A percentile compares a stretch with the other conserved stretches of the same genome.
Conservation (phyloP, 2,888 invertebrate species). For the Lasiommata megera region DNA sequence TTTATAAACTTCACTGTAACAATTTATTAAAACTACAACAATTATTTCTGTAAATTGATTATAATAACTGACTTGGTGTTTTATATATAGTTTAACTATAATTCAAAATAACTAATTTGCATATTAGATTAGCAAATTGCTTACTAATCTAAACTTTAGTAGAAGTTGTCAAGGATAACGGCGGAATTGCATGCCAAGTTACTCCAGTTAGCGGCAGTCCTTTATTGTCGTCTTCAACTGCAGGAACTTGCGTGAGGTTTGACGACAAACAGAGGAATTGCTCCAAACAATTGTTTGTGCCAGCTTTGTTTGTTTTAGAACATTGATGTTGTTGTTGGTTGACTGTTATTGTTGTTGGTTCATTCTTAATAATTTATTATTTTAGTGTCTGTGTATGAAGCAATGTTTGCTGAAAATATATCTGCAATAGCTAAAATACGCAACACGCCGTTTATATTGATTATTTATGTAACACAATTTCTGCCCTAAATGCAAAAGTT, state of each 20-base stretch:
- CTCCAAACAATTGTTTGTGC: background rate
- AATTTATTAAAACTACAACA: too few relatives aligned
- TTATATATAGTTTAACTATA: too few relatives aligned
- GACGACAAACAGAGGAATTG: background rate
- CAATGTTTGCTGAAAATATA: too few relatives aligned
- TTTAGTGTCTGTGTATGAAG: background rate
- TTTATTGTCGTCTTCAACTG: constrained; percentile 5
- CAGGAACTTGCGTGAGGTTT: constrained; percentile 3
- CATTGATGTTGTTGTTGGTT: background rate
- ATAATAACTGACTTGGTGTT: too few relatives aligned
- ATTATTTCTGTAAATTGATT: too few relatives aligned
- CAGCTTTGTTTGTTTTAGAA: background rate
- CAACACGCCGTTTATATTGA: too few relatives aligned
- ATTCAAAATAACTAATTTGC: too few relatives aligned
- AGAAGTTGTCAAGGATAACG: constrained; percentile 2
- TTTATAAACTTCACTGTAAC: too few relatives aligned
- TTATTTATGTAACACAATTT: too few relatives aligned
- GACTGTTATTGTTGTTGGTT: background rate
- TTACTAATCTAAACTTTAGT: background rate
- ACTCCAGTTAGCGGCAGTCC: background rate
- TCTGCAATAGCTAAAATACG: too few relatives aligned
- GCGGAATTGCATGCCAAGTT: constrained; percentile 7
- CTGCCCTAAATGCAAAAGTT: too few relatives aligned
- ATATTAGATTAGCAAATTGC: background rate
- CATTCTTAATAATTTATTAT: background rate